Conservation (phyloP, 1,140 invertebrate species). For the Pseudomyrmex flavicornis region DNA sequence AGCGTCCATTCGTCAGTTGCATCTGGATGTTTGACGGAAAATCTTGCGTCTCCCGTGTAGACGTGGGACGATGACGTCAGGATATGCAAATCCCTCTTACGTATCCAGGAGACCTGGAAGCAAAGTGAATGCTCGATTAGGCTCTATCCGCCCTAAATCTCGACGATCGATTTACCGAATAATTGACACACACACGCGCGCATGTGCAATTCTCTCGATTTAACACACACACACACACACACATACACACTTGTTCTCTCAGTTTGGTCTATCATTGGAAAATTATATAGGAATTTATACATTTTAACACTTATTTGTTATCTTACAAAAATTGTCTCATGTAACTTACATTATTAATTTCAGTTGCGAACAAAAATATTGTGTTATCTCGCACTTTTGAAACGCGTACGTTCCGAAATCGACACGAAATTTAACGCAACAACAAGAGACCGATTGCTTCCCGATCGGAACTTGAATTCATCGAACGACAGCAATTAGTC, state of each 20-base stretch:
- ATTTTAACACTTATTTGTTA: no score
- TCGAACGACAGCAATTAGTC: constrained; percentile 49
- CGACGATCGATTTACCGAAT: constrained; percentile 43
- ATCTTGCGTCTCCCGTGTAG: constrained; percentile 94
- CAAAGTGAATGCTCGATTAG: constrained; percentile 54
- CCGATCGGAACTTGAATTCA: constrained; percentile 32
- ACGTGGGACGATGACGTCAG: constrained; percentile 94
- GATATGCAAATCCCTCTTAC: constrained; percentile 95
- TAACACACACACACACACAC: no score
- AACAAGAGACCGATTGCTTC: constrained; percentile 13
- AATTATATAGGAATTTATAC: no score
- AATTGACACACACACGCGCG: constrained; percentile 14
- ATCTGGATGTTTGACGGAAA: constrained; percentile 93
- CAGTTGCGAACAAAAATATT: neutral
- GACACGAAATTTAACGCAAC: neutral
- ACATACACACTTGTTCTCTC: neutral
- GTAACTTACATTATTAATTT: neutral
- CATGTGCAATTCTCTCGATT: no score
- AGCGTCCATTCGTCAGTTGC: constrained; percentile 96
- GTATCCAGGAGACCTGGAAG: constrained; percentile 95
- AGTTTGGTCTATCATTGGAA: neutral
- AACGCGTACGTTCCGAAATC: neutral
- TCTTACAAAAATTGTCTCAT: no score
- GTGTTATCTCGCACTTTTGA: neutral
- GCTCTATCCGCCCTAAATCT: constrained; percentile 18